Conservation (phyloP, 2,888 invertebrate species). For the Elaeidobius kamerunicus region DNA sequence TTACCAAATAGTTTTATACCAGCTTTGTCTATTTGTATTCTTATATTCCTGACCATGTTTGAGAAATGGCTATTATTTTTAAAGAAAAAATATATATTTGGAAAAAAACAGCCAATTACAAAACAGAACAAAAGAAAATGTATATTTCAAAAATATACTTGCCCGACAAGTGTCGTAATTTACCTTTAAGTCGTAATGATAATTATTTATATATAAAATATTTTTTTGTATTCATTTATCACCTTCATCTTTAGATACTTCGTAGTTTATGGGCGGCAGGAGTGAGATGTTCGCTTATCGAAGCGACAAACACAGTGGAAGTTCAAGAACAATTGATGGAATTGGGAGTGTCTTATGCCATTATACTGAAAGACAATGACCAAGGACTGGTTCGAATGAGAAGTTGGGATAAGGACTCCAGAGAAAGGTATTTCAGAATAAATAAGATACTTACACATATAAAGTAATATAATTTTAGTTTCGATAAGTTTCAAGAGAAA, state of each 20-base stretch:
- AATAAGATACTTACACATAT: not conserved
- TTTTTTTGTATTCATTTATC: not conserved
- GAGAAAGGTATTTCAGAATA: conserved; percentile 49
- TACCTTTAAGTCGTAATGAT: no score
- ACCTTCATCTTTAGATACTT: conserved; percentile 47
- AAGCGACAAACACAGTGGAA: conserved; percentile 61
- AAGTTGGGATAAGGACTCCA: conserved; percentile 55
- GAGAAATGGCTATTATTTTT: no score
- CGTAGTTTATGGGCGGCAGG: conserved; percentile 71
- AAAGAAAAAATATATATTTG: no score
- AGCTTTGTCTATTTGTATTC: no score
- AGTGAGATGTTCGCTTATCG: conserved; percentile 61
- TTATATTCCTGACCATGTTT: no score
- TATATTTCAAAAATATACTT: no score
- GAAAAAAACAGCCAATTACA: no score
- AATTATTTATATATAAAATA: no score
- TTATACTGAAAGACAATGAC: conserved; percentile 62
- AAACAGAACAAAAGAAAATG: no score
- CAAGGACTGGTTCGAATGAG: conserved; percentile 51
- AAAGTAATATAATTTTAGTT: conserved; percentile 5
- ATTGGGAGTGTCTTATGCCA: conserved; percentile 60
- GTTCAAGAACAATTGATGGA: conserved; percentile 61
- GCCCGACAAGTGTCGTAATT: no score
- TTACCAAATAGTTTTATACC: no score
- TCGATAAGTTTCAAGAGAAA: conserved; percentile 60